Evolutionary conservation across 2,888 invertebrate species (phyloP), one percentile per base, ranked within the genome.

Genomic region (Plemyria rubiginata): DNA sequence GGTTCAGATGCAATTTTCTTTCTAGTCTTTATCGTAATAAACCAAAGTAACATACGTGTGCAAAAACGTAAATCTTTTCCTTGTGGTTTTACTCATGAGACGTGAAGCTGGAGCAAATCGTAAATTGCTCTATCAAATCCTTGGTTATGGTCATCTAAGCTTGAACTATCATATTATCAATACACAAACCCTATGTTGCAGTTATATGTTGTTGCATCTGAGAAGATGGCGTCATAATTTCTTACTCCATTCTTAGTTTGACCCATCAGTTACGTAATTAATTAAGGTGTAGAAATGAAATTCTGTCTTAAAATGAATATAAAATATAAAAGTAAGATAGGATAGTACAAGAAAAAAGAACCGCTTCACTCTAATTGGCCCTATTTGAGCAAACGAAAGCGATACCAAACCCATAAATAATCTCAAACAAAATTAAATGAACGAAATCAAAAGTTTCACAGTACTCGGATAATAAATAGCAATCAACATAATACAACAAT

Each of bases 401-500:
- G 36, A 38, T 11, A 16, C 0, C n/a, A 45, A 7, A 43, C 43
- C 15, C 4, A 8, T 41, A 40, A 49, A 32, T 45, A 16, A 45
- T 45, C 45, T 9, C 32, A 13, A 50, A 50, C 12, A 48, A n/a
- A n/a, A n/a, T n/a, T n/a, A n/a, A 49, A 48, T 16, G 4, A 49
- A 32, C 15, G 13, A 63, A 53, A 56, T 32, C 40, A 29, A 57
- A 57, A 60, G 64, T 60, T 53, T 45, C 22, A 60, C 32, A 46
- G 3, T 52, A 38, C 29, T 22, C n/a, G 48, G 38, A 7, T 13
- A 74, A 61, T 65, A 62, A 59, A 62, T 62, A 13, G 60, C 55
- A 58, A 62, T 62, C 58, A 62, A 41, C 53, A 43, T 63, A 63
- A 59, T 60, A 60, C 28, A 64, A 60, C 56, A 65, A 60, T 60